These are phyloP conservation scores for Lepus timidus DNA, from an alignment of 2,113 vertebrate genomes.

Conservation along the genomic window DNA sequence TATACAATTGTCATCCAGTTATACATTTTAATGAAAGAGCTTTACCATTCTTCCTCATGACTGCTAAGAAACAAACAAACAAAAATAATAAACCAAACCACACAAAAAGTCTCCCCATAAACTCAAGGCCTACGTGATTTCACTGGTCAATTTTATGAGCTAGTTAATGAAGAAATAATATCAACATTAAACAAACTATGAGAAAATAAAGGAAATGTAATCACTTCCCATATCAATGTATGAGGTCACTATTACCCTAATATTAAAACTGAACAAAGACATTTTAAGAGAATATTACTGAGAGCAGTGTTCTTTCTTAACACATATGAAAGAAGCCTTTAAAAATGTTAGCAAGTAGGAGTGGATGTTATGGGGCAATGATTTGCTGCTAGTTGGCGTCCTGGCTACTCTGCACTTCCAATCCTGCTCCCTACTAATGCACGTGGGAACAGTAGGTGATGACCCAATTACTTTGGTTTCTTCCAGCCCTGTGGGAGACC, in stretches of 20 bases:
- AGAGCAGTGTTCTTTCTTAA: constrained; percentile 18
- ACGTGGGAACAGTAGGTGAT: no score
- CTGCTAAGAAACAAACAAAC: not conserved
- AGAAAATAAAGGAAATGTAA: not conserved
- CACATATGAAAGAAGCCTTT: not conserved
- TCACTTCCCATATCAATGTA: not conserved
- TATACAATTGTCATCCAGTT: not conserved
- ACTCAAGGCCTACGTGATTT: not conserved
- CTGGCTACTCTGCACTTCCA: no score
- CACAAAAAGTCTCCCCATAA: not conserved
- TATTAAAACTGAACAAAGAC: not conserved
- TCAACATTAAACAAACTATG: not conserved
- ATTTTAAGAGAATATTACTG: not conserved
- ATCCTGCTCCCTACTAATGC: no score
- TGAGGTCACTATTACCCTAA: not conserved
- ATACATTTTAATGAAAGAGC: not conserved
- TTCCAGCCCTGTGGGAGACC: no score
- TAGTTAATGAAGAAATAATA: not conserved
- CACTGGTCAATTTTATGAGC: not conserved
- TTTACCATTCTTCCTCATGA: not conserved
- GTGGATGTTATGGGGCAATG: no score
- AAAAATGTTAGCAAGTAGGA: not conserved
- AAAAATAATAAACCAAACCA: not conserved
- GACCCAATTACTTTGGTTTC: no score
- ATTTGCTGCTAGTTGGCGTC: no score